A percentile compares a stretch with the other conserved stretches of the same genome.
These are phyloP conservation scores for Drosophila punjabiensis DNA, from an alignment of 1,140 invertebrate species.

Conservation along the genomic window DNA sequence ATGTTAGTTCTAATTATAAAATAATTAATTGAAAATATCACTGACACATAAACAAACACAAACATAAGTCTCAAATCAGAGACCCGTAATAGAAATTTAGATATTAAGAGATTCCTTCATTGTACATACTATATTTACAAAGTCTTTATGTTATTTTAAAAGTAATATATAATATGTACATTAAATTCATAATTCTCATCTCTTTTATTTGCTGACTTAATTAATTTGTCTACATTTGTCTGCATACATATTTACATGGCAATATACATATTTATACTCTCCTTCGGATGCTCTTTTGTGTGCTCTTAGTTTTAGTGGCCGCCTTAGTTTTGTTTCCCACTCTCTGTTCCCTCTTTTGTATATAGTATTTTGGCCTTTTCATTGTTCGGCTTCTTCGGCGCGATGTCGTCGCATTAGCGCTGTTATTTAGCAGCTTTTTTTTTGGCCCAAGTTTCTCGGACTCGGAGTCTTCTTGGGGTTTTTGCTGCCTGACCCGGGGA, in stretches of 20 bases:
- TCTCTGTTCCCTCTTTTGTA: slow-evolving; percentile 14
- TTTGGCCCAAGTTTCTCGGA: slow-evolving; percentile 2
- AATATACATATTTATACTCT: not conserved
- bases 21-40: too few relatives aligned
- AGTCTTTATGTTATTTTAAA: too few relatives aligned
- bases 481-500: slow-evolving; percentile 50
- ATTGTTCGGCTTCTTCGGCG: slow-evolving; percentile 40
- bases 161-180: too few relatives aligned
- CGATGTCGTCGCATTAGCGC: slow-evolving; percentile 30
- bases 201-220: not conserved
- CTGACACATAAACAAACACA: too few relatives aligned
- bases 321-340: slow-evolving; percentile 45
- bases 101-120: too few relatives aligned
- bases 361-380: slow-evolving; percentile 64
- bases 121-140: too few relatives aligned
- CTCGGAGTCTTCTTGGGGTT: slow-evolving; percentile 14
- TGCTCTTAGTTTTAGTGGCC: slow-evolving; percentile 42
- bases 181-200: not conserved
- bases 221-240: slow-evolving; percentile 14
- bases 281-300: slow-evolving; percentile 1
- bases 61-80: too few relatives aligned
- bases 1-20: too few relatives aligned
- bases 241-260: slow-evolving; percentile 13
- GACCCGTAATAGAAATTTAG: too few relatives aligned
- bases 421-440: slow-evolving; percentile 53